phyloP scores from a whole-genome alignment of 2,888 invertebrate genomes.

The Hetaerina titia region DNA sequence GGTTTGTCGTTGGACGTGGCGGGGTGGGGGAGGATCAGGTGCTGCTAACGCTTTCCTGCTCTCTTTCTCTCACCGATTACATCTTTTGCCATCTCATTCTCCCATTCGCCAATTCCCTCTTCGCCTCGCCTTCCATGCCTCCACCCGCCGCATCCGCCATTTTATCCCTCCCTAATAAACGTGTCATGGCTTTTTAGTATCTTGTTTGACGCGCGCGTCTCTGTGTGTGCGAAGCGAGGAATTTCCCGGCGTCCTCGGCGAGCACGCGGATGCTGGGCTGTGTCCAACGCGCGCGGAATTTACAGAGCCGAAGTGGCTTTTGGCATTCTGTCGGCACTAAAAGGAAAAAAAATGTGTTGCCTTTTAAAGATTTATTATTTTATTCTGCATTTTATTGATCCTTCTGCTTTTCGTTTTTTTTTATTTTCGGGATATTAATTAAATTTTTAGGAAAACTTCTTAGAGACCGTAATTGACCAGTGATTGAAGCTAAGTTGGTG shows the following conservation, averaged over 20 bases:
- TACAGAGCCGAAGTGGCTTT: background rate
- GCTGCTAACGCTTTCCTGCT: background rate
- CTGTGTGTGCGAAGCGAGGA: constrained; percentile 23
- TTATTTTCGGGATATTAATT: too few species aligned
- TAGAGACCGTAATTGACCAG: too few species aligned
- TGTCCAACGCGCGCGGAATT: constrained; percentile 39
- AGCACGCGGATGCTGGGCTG: background rate
- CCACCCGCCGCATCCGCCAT: background rate
- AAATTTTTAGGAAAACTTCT: too few species aligned
- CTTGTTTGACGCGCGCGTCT: constrained; percentile 51
- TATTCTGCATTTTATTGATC: background rate
- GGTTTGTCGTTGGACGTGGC: too few species aligned
- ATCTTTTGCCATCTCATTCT: background rate
- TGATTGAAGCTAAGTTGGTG: too few species aligned
- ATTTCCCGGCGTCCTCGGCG: constrained; percentile 9
- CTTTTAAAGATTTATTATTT: background rate
- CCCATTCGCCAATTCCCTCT: background rate
- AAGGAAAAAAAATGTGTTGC: background rate
- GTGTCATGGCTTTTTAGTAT: constrained; percentile 58
- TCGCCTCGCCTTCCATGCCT: background rate
- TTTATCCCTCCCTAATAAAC: constrained; percentile 44
- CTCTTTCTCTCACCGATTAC: background rate
- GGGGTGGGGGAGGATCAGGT: background rate
- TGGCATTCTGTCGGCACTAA: background rate
- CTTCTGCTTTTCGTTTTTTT: too few species aligned